Evolutionary conservation across 2,797 vertebrate species (phyloP), one percentile per base, ranked within the genome.

Genomic region (Tachyglossus aculeatus): DNA sequence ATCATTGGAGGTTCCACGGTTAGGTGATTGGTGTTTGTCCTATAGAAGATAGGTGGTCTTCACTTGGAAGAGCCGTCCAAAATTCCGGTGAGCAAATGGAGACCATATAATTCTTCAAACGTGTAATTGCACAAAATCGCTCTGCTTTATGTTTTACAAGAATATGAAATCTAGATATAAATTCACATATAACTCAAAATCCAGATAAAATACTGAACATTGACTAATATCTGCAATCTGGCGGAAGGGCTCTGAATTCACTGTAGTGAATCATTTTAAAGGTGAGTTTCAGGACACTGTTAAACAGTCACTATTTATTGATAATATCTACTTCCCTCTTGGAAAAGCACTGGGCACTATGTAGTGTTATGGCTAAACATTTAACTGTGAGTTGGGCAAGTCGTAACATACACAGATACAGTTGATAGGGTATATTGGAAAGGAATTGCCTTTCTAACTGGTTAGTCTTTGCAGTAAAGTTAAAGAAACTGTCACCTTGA

Each of bases 201-300:
- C 81, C 67, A 27, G 53, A 67, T 33, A 77, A 83, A 77, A 48
- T 29, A 47, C 67, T 63, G 62, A 80, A 69, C 57, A 86, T 50
- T 44, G 62, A 76, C 81, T 75, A 78, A 73, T 61, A 63, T 71
- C 31, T 43, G 54, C 77, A 81, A 84, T 84, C 73, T 1, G 2
- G 77, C 67, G 88, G 85, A 84, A 75, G 45, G 78, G 67, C 86
- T 86, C 86, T 81, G 82, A 79, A 80, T 61, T 82, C 83, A 64
- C 64, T 85, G 80, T 88, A 88, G 86, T 90, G 88, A 83, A 87
- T 88, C 83, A 74, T 60, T 82, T 86, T 80, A 62, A 18, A 78
- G 77, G 52, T 76, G 53, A 53, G 52, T 82, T 83, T 88, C 65
- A 85, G 75, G 45, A 81, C 82, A 78, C 41, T 83, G 88, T 87